Conservation (phyloP, 2,797 vertebrate species). For the Notoglanidium macrostoma region DNA sequence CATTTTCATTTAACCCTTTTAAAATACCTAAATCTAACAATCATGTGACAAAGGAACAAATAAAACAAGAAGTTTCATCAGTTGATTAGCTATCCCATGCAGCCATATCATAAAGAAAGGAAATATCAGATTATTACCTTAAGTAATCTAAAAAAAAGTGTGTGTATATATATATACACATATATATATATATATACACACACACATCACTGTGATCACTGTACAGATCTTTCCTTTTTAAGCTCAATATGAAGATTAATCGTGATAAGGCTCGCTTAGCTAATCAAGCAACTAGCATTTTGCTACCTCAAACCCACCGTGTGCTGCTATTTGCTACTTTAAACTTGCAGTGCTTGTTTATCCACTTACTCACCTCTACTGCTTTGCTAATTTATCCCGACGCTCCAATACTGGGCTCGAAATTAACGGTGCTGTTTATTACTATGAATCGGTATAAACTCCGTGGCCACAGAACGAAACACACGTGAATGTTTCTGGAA, state of each 20-base stretch:
- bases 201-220: neutral
- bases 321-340: neutral
- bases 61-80: neutral
- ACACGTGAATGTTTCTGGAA: conserved; percentile 53
- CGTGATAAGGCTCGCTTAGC: neutral
- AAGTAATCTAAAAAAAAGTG: neutral
- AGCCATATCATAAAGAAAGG: neutral
- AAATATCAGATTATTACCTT: neutral
- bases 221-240: neutral
- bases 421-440: neutral
- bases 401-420: neutral
- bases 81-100: neutral
- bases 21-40: neutral
- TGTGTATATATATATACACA: neutral
- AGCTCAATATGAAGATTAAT: neutral
- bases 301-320: neutral
- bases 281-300: neutral
- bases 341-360: neutral
- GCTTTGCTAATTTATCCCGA: neutral
- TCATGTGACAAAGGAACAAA: neutral
- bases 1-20: neutral
- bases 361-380: conserved; percentile 31
- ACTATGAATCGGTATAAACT: neutral
- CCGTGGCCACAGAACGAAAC: neutral
- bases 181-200: no score